A percentile compares a stretch with the other conserved stretches of the same genome.
phyloP scores from a whole-genome alignment of 2,113 vertebrate genomes.

The Hippocampus barbouri region DNA sequence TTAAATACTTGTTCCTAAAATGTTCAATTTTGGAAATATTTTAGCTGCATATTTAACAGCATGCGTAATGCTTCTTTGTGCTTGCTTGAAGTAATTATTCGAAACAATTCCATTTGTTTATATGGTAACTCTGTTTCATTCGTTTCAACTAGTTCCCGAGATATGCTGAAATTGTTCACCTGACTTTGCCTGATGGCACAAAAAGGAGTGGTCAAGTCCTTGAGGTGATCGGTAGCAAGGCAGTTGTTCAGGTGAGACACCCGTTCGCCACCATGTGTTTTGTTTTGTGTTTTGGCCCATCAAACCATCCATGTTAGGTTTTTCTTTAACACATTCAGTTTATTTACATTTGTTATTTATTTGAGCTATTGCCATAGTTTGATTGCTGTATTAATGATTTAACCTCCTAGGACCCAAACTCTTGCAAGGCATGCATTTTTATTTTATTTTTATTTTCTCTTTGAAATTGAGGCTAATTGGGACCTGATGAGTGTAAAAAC shows the following conservation, averaged over 20 bases:
- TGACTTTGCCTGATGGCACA: conserved; percentile 77
- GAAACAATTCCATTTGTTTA: background rate
- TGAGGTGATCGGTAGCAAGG: conserved; percentile 78
- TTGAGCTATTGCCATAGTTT: no score
- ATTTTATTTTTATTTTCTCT: no score
- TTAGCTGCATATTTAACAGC: background rate
- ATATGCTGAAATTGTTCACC: conserved; percentile 80
- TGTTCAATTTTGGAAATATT: background rate
- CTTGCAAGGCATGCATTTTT: no score
- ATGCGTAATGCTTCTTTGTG: background rate
- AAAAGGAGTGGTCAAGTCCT: conserved; percentile 78
- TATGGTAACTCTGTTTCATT: background rate
- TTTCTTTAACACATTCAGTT: no score
- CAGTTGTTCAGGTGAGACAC: conserved; percentile 74
- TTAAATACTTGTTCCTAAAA: background rate
- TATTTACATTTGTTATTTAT: no score
- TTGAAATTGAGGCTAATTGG: no score
- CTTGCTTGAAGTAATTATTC: background rate
- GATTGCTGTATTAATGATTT: no score
- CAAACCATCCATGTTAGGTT: no score
- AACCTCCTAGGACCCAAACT: no score
- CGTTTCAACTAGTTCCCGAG: conserved; percentile 68
- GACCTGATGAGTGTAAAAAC: no score
- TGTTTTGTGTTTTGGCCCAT: no score
- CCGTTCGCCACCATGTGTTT: no score